Base-by-base conservation (phyloP, 2,888 invertebrate genomes). In the Megaustenia siamemsis region DNA sequence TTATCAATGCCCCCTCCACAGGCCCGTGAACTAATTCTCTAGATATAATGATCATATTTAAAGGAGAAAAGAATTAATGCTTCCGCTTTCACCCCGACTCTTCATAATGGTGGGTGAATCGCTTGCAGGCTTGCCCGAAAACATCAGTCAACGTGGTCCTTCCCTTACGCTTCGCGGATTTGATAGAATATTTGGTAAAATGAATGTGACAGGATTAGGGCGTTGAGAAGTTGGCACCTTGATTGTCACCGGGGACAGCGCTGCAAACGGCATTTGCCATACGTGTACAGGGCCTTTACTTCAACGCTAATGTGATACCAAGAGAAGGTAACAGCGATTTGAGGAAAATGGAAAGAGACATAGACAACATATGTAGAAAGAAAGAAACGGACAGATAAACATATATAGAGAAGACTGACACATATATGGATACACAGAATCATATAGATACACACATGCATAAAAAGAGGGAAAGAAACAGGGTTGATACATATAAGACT, bases 201-300 rank as follows among this genome's bases (percentile, higher is more conserved):
- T 43, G 45, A 53, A 80, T 68, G 68, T 80, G 79, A 80, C 79
- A 68, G 49, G 76, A 56, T 76, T 35, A 56, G 49, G 21, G 21
- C 45, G 66, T 43, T 49, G n/a, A 56, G 38, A 76, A 76, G 2
- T 35, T 76, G 18, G 53, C 53, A 35, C 15, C n/a, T 56, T 76
- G 76, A 75, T 53, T 76, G 76, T 49, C 73, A n/a, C 40, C n/a
- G 12, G 73, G 28, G 28, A 4, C 60, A 4, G n/a, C 60, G n/a
- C n/a, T n/a, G n/a, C n/a, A n/a, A n/a, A n/a, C n/a, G n/a, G n/a
- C n/a, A n/a, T n/a, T n/a, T n/a, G n/a, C n/a, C n/a, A n/a, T n/a
- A n/a, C n/a, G n/a, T n/a, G n/a, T n/a, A n/a, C n/a, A n/a, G n/a
- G n/a, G n/a, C n/a, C n/a, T n/a, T n/a, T n/a, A n/a, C n/a, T n/a